These are phyloP conservation scores for Drosophila willistoni DNA, from an alignment of 1,140 invertebrate species.

Conservation along the genomic window DNA sequence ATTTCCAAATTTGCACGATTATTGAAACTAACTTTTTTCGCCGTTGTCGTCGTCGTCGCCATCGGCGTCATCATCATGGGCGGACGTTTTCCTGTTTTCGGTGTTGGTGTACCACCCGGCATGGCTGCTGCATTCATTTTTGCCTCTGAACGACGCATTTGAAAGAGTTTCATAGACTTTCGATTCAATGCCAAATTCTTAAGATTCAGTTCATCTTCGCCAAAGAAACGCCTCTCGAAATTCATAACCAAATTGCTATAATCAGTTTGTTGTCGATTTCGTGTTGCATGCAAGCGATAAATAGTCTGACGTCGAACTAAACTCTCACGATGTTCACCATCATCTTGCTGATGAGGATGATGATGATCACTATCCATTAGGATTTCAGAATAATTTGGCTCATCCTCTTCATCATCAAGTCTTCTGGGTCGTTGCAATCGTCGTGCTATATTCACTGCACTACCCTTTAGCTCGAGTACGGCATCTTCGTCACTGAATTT, in stretches of 20 bases:
- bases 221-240: conserved; percentile 72
- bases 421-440: conserved; percentile 85
- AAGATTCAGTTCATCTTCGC: conserved; percentile 74
- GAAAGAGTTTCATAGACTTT: conserved; percentile 71
- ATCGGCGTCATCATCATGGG: conserved; percentile 11
- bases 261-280: conserved; percentile 63
- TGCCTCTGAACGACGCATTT: conserved; percentile 61
- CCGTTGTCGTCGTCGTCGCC: no score
- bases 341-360: conserved; percentile 15
- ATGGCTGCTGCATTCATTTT: conserved; percentile 65
- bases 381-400: conserved; percentile 59
- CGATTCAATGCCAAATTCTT: conserved; percentile 70
- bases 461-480: conserved; percentile 84
- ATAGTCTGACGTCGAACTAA: conserved; percentile 70
- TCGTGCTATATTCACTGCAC: conserved; percentile 86
- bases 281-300: conserved; percentile 61
- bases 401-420: conserved; percentile 82
- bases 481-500: conserved; percentile 83
- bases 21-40: conserved; percentile 58
- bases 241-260: conserved; percentile 76
- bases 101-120: conserved; percentile 54
- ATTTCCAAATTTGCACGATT: conserved; percentile 36
- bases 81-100: conserved; percentile 49
- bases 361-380: not conserved
- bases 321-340: conserved; percentile 57